Percentiles rank a stretch among this genome's conserved stretches.
phyloP scores from a whole-genome alignment of 2,888 invertebrate species.

The Eupithecia tripunctaria region DNA sequence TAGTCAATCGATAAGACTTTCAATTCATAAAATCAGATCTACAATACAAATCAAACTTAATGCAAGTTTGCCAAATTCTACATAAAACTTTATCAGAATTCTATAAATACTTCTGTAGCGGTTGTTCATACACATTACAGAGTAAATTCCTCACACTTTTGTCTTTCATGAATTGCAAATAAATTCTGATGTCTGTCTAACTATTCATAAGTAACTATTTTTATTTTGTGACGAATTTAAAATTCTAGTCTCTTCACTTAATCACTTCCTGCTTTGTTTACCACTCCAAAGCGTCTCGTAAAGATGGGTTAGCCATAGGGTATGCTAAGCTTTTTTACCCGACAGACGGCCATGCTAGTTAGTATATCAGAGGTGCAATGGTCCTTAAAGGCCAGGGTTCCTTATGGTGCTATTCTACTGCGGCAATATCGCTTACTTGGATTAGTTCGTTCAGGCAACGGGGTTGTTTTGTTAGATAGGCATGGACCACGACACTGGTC shows the following conservation, averaged over 20 bases:
- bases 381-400: not conserved
- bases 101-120: no score
- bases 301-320: conserved; percentile 2
- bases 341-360: not conserved
- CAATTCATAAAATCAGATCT: no score
- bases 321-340: conserved; percentile 4
- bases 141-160: no score
- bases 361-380: conserved; percentile 8
- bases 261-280: not conserved
- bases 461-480: not conserved
- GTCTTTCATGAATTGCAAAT: no score
- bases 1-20: no score
- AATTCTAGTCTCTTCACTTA: not conserved
- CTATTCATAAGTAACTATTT: no score
- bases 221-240: not conserved
- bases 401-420: not conserved
- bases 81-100: no score
- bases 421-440: not conserved
- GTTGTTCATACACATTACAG: no score
- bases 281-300: not conserved
- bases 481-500: not conserved
- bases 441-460: not conserved
- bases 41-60: no score
- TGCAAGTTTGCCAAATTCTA: no score
- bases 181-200: no score